Evolutionary conservation across 2,888 invertebrate genomes (phyloP).

Genomic region (Mythimna pallens): DNA sequence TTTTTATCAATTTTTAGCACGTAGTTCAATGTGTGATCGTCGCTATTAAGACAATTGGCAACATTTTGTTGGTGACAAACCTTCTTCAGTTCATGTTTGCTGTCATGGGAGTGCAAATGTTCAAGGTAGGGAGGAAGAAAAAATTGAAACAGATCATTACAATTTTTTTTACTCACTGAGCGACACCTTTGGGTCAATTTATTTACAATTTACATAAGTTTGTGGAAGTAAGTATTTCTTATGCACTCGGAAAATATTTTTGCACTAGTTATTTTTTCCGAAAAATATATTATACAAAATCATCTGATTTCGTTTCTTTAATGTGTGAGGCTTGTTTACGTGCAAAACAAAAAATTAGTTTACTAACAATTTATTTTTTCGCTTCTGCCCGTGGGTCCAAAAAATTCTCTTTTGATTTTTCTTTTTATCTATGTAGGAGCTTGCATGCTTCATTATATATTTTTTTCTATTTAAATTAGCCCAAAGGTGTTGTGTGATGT

Average conservation of each 20-base stretch:
- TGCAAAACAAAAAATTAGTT: slow-evolving; percentile 68
- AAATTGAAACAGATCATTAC: slow-evolving; percentile 47
- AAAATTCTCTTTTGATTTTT: slow-evolving; percentile 77
- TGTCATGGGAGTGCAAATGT: slow-evolving; percentile 99
- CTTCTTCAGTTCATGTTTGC: slow-evolving; percentile 99
- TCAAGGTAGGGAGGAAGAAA: slow-evolving; percentile 96
- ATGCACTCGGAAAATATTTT: slow-evolving; percentile 52
- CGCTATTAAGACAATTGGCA: slow-evolving; percentile 99
- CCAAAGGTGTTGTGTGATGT: slow-evolving; percentile 88
- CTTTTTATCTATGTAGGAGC: slow-evolving; percentile 55
- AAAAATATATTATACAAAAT: slow-evolving; percentile 56
- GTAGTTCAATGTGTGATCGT: slow-evolving; percentile 99
- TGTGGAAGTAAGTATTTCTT: slow-evolving; percentile 79
- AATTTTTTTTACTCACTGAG: slow-evolving; percentile 63
- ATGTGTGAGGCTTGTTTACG: slow-evolving; percentile 81
- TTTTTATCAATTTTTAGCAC: slow-evolving; percentile 93
- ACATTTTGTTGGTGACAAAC: slow-evolving; percentile 99
- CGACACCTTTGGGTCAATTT: slow-evolving; percentile 88
- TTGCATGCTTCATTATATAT: slow-evolving; percentile 75
- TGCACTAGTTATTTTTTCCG: slow-evolving; percentile 59
- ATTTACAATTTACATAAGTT: slow-evolving; percentile 63
- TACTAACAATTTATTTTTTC: slow-evolving; percentile 78
- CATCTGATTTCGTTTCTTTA: slow-evolving; percentile 81
- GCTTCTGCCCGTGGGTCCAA: slow-evolving; percentile 86
- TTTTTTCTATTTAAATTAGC: slow-evolving; percentile 70